phyloP scores from a whole-genome alignment of 1,140 invertebrate species.

The Temnothorax nylanderi region DNA sequence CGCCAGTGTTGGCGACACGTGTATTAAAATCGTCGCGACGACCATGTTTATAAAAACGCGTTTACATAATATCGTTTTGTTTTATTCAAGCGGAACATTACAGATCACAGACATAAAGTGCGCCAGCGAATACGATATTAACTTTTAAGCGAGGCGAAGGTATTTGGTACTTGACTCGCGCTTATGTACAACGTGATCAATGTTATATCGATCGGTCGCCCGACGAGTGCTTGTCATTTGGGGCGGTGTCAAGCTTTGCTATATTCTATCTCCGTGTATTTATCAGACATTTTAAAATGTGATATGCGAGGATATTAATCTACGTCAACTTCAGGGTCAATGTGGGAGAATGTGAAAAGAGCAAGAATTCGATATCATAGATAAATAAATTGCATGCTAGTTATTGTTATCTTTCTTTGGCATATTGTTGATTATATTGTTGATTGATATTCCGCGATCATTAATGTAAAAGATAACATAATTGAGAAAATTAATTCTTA shows the following conservation, averaged over 20 bases:
- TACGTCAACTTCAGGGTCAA: slow-evolving; percentile 47
- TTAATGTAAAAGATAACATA: background rate
- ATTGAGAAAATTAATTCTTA: background rate
- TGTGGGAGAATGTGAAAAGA: background rate
- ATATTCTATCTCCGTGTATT: background rate
- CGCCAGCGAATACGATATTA: background rate
- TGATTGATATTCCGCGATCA: background rate
- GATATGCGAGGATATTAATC: slow-evolving; percentile 33
- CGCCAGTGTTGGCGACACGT: background rate
- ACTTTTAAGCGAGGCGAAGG: slow-evolving; percentile 10
- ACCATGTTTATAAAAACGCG: background rate
- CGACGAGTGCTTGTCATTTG: slow-evolving; percentile 10
- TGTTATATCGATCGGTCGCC: slow-evolving; percentile 29
- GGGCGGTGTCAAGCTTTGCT: slow-evolving; percentile 3
- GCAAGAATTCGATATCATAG: background rate
- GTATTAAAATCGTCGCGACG: background rate
- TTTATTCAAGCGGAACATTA: slow-evolving; percentile 14
- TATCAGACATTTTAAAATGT: slow-evolving; percentile 41
- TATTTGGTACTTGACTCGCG: slow-evolving; percentile 27
- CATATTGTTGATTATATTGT: background rate
- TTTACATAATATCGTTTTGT: slow-evolving; percentile 9
- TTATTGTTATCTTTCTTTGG: background rate
- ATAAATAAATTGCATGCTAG: background rate
- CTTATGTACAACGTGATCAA: slow-evolving; percentile 25
- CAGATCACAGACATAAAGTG: background rate